A percentile compares a stretch with the other conserved stretches of the same genome.
phyloP scores from a whole-genome alignment of 2,888 invertebrate species.

The Tetropium fuscum region DNA sequence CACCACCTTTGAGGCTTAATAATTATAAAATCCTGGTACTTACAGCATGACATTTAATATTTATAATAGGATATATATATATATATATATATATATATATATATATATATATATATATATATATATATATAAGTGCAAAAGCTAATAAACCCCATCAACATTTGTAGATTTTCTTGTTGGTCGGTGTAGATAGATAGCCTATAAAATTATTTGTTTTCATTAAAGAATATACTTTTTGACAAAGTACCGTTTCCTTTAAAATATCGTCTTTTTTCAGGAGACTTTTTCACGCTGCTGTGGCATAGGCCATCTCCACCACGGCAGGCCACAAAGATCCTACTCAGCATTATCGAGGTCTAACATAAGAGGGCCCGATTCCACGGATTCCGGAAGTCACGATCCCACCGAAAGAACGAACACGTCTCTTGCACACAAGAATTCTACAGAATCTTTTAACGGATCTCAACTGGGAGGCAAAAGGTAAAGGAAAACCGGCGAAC shows the following conservation, averaged over 20 bases:
- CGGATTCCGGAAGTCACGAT: conserved; percentile 52
- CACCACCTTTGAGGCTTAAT: too few species aligned
- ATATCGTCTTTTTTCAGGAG: conserved; percentile 41
- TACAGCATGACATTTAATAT: too few species aligned
- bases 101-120: too few species aligned
- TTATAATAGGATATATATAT: too few species aligned
- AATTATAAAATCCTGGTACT: too few species aligned
- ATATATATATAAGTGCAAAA: too few species aligned
- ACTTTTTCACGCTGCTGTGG: conserved; percentile 54
- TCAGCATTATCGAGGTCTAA: conserved; percentile 55
- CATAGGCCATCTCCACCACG: conserved; percentile 43
- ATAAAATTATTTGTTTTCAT: too few species aligned
- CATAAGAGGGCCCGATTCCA: conserved; percentile 52
- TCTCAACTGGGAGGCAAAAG: conserved; percentile 4
- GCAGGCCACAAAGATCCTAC: conserved; percentile 52
- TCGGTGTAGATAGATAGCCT: too few species aligned
- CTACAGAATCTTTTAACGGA: conserved; percentile 10
- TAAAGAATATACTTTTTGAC: neutral
- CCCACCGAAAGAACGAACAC: conserved; percentile 51
- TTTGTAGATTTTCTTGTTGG: too few species aligned
- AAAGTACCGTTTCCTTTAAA: neutral
- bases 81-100: too few species aligned
- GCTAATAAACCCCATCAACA: too few species aligned
- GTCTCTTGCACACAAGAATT: conserved; percentile 45
- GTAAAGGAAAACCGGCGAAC: neutral